Conservation (phyloP, 2,888 invertebrate genomes). For the Calameuta idolon region DNA sequence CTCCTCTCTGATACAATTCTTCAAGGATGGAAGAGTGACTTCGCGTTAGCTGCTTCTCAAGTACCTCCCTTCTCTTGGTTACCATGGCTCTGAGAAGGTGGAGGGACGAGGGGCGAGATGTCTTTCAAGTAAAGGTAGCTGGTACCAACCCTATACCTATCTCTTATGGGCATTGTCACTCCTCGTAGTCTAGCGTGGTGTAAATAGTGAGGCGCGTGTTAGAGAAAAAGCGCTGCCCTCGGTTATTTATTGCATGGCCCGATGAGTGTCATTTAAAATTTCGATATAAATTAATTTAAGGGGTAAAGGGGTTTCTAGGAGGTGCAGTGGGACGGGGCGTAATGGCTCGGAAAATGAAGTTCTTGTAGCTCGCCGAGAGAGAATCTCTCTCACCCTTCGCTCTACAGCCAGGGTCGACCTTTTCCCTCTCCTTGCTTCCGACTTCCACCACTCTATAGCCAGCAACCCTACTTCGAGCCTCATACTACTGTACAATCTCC, state of each 20-base stretch:
- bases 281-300: conserved; percentile 65
- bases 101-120: neutral
- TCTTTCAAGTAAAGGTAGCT: neutral
- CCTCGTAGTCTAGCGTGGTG: neutral
- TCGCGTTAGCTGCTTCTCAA: neutral
- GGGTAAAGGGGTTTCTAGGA: conserved; percentile 54
- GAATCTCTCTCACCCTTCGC: conserved; percentile 36
- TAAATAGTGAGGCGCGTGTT: conserved; percentile 8
- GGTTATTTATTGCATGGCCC: conserved; percentile 58
- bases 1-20: neutral
- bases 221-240: conserved; percentile 29
- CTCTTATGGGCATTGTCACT: neutral
- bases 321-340: conserved; percentile 55
- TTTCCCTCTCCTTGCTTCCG: conserved; percentile 20
- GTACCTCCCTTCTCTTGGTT: neutral
- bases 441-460: conserved; percentile 16
- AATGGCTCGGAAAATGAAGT: conserved; percentile 66
- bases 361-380: conserved; percentile 57
- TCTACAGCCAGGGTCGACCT: conserved; percentile 11
- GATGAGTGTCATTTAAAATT: conserved; percentile 65
- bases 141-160: neutral
- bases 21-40: neutral
- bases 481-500: conserved; percentile 22
- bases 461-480: conserved; percentile 15
- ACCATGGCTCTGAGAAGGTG: neutral